phyloP scores from a whole-genome alignment of 2,888 invertebrate genomes.

The Leucoma salicis region DNA sequence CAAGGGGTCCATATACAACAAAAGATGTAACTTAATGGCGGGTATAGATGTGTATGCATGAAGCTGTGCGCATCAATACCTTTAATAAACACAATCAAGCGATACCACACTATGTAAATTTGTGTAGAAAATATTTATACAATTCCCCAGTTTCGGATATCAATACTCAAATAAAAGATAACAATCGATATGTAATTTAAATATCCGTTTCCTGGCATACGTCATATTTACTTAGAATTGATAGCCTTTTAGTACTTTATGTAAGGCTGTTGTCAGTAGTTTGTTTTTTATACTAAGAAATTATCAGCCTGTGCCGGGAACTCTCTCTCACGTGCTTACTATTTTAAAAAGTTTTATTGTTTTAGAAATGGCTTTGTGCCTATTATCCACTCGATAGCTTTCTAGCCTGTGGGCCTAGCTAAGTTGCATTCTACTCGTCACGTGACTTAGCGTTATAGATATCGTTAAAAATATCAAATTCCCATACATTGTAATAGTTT shows the following conservation, averaged over 20 bases:
- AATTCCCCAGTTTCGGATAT: conserved; percentile 1
- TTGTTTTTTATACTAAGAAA: no score
- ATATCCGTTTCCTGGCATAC: conserved; percentile 29
- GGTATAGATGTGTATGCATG: conserved; percentile 5
- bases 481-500: no score
- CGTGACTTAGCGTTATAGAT: no score
- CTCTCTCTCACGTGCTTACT: no score
- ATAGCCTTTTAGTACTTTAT: conserved; percentile 8
- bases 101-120: not conserved
- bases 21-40: conserved; percentile 9
- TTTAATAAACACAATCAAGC: conserved; percentile 2
- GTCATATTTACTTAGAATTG: conserved; percentile 8
- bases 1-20: conserved; percentile 2
- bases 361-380: no score
- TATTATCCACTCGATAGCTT: no score
- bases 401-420: no score
- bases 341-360: no score
- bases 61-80: not conserved
- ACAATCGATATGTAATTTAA: conserved; percentile 24
- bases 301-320: no score
- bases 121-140: not conserved
- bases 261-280: conserved; percentile 3
- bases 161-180: conserved; percentile 17
- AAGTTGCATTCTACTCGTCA: no score
- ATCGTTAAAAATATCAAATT: no score